phyloP scores from a whole-genome alignment of 2,797 vertebrate species.

The Eutrigla gurnardus region DNA sequence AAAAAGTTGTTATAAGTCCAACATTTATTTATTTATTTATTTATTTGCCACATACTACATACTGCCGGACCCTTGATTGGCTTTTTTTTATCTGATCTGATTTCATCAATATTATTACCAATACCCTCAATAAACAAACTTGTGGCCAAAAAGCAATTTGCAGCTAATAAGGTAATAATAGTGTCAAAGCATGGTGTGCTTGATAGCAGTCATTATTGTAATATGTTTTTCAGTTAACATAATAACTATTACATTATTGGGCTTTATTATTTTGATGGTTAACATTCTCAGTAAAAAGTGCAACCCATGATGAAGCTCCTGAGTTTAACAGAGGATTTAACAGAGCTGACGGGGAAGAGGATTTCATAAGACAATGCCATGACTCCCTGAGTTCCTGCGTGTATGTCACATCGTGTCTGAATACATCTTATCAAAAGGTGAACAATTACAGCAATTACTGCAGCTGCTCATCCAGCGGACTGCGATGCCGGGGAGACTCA shows the following conservation, averaged over 20 bases:
- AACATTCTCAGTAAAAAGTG: slow-evolving; percentile 8
- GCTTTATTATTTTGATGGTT: slow-evolving; percentile 5
- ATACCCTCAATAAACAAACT: neutral
- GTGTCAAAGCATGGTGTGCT: neutral
- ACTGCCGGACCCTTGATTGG: neutral
- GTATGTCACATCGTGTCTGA: slow-evolving; percentile 54
- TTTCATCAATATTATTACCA: neutral
- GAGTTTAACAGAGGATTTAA: slow-evolving; percentile 28
- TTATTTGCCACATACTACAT: neutral
- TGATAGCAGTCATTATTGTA: neutral
- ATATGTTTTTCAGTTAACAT: neutral
- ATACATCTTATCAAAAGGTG: slow-evolving; percentile 61
- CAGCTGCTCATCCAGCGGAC: slow-evolving; percentile 55
- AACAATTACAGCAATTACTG: slow-evolving; percentile 75
- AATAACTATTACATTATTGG: neutral
- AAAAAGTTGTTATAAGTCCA: neutral
- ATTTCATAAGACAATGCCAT: slow-evolving; percentile 44
- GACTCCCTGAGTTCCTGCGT: slow-evolving; percentile 38
- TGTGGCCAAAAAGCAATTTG: neutral
- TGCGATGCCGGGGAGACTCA: slow-evolving; percentile 32
- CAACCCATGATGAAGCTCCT: neutral
- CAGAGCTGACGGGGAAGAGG: slow-evolving; percentile 20
- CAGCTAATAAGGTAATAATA: neutral
- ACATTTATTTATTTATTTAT: too few species aligned
- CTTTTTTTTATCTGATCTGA: neutral